Conservation (phyloP, 2,113 vertebrate genomes). For the Antechinus flavipes region DNA sequence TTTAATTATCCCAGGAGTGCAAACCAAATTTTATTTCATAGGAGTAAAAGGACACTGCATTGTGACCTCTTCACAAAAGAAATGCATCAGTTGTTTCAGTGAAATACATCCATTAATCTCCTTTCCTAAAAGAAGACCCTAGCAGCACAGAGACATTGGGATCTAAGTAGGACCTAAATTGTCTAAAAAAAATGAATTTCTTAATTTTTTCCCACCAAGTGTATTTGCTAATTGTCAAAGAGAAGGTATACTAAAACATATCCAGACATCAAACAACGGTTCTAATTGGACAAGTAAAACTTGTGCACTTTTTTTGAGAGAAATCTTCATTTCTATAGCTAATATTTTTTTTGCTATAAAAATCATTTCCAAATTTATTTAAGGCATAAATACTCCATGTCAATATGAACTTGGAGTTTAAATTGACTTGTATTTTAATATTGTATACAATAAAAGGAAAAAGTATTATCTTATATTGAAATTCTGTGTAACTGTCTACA, state of each 20-base stretch:
- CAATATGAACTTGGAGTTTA: background rate
- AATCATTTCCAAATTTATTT: background rate
- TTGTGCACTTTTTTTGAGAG: background rate
- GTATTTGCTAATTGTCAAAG: slow-evolving; percentile 29
- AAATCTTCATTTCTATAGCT: slow-evolving; percentile 2
- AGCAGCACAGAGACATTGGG: slow-evolving; percentile 6
- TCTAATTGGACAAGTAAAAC: slow-evolving; percentile 34
- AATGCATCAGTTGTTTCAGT: background rate
- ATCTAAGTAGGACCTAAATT: background rate
- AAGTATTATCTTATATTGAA: background rate
- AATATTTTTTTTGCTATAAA: slow-evolving; percentile 13
- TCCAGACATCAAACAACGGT: slow-evolving; percentile 3
- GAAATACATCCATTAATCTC: background rate
- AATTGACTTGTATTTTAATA: slow-evolving; percentile 9
- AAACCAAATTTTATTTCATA: background rate
- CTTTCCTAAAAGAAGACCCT: background rate
- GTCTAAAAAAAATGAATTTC: slow-evolving; percentile 18
- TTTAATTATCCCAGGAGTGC: background rate
- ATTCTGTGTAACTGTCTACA: background rate
- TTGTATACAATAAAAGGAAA: background rate
- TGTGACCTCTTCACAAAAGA: slow-evolving; percentile 7
- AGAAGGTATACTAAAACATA: background rate
- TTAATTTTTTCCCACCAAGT: background rate
- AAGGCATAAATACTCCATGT: background rate
- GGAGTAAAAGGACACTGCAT: background rate